Base-by-base conservation (phyloP, 2,888 invertebrate genomes). In the Esperia sulphurella region DNA sequence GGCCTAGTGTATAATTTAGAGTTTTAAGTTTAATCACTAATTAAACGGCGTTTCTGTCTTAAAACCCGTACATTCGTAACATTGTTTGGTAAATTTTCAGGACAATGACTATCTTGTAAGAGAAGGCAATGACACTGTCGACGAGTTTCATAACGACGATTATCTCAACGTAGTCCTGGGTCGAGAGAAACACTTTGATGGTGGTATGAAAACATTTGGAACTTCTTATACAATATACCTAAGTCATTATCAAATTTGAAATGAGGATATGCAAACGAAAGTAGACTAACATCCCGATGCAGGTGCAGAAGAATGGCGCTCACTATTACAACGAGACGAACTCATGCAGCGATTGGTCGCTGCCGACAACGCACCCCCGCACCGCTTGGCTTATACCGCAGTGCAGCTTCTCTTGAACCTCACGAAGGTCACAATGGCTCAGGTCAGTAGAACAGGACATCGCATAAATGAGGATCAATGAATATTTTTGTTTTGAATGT, bases 401-500 rank as follows among this genome's bases (percentile, higher is more conserved):
- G 63, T 76, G 2, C 63, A 68, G 8, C 48, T 89, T 0, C 57
- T 59, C n/a, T 62, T 90, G n/a, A 87, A 89, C 53, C 59, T 90
- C 46, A 88, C 86, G 40, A 88, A 83, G 58, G 57, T 76, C 14
- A 73, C 78, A 13, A 68, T 83, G 63, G 65, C 75, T 5, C 79
- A 83, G 77, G 90, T 81, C 63, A 53, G 12, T 14, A 21, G 21
- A 21, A 21, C 21, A 3, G 2, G 3, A 21, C 21, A 21, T 5
- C 21, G 2, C 2, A 21, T 2, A 21, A 21, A 5, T 5, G 21
- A 21, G 2, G 21, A n/a, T n/a, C n/a, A n/a, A n/a, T n/a, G n/a
- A n/a, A n/a, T n/a, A n/a, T n/a, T n/a, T n/a, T n/a, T n/a, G n/a
- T n/a, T n/a, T n/a, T n/a, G n/a, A n/a, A n/a, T n/a, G n/a, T n/a